Evolutionary conservation across 2,888 invertebrate species (phyloP).

Genomic region (Perithous albicinctus): DNA sequence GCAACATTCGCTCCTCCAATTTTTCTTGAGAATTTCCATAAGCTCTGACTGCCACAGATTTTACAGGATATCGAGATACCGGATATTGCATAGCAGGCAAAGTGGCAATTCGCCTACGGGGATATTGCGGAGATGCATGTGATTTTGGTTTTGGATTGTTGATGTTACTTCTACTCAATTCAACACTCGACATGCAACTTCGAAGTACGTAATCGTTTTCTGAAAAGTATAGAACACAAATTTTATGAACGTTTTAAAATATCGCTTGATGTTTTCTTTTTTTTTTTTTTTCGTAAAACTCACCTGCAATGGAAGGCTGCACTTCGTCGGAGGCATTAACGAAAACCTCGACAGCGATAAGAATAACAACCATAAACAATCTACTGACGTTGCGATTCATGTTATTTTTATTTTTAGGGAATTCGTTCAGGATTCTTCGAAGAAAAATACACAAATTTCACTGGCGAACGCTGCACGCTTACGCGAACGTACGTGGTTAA

Average conservation of each 20-base stretch:
- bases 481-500: not conserved
- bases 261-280: not conserved
- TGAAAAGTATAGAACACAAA: slow-evolving; percentile 50
- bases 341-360: slow-evolving; percentile 24
- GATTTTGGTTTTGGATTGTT: slow-evolving; percentile 5
- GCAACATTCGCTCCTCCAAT: not conserved
- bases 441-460: slow-evolving; percentile 4
- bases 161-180: slow-evolving; percentile 74
- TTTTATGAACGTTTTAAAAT: not conserved
- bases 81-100: slow-evolving; percentile 17
- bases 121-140: not conserved
- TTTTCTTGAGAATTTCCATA: slow-evolving; percentile 20
- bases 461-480: not conserved
- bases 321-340: slow-evolving; percentile 34
- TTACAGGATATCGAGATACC: slow-evolving; percentile 17
- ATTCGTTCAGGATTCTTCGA: not conserved
- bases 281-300: slow-evolving; percentile 27
- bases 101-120: not conserved
- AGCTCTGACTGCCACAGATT: slow-evolving; percentile 4
- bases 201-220: slow-evolving; percentile 79
- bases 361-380: slow-evolving; percentile 20
- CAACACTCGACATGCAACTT: slow-evolving; percentile 80
- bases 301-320: slow-evolving; percentile 32
- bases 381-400: slow-evolving; percentile 28
- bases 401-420: not conserved